These are phyloP conservation scores for Aleiodes alternator DNA, from an alignment of 2,888 invertebrate genomes.

Conservation along the genomic window DNA sequence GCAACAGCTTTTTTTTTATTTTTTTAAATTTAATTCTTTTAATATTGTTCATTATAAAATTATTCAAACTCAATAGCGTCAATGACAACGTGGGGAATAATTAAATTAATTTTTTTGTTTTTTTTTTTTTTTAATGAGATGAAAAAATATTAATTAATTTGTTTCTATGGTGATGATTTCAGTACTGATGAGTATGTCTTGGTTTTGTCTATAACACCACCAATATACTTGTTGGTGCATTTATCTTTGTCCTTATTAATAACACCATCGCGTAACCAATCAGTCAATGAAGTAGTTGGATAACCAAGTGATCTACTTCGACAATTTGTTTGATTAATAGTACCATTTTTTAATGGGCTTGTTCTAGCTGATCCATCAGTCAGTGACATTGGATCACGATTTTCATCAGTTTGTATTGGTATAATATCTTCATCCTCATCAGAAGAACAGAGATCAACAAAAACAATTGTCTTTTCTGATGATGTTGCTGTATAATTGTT, in stretches of 20 bases:
- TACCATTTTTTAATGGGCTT: constrained; percentile 55
- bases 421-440: constrained; percentile 78
- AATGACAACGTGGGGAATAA: no score
- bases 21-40: no score
- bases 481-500: constrained; percentile 40
- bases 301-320: constrained; percentile 60
- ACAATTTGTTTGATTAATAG: constrained; percentile 54
- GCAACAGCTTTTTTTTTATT: neutral
- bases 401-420: constrained; percentile 61
- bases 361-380: constrained; percentile 40
- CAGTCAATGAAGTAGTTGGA: constrained; percentile 59
- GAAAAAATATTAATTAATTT: neutral
- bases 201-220: constrained; percentile 53
- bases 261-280: constrained; percentile 57
- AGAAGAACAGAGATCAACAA: constrained; percentile 82
- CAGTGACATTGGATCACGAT: constrained; percentile 60
- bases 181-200: constrained; percentile 57
- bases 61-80: no score
- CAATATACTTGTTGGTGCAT: constrained; percentile 52
- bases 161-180: constrained; percentile 56
- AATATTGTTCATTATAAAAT: no score
- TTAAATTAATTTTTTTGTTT: no score
- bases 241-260: constrained; percentile 55
- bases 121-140: neutral
- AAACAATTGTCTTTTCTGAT: constrained; percentile 56